Conservation (phyloP, 2,113 vertebrate genomes). For the Silurus asotus region DNA sequence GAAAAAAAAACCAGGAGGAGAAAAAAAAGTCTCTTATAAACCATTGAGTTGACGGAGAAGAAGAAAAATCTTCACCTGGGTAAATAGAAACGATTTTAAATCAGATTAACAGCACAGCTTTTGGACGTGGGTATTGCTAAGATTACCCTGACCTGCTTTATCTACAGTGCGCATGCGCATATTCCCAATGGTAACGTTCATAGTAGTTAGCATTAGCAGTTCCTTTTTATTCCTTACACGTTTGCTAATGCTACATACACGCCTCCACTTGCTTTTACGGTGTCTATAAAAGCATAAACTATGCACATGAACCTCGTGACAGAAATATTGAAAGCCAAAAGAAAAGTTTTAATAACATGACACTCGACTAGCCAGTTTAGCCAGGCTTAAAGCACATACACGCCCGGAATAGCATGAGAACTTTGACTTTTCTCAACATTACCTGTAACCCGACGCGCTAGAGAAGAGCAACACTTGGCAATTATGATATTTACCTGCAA, state of each 20-base stretch:
- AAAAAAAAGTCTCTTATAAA: not conserved
- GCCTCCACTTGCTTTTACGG: not conserved
- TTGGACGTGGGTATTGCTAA: not conserved
- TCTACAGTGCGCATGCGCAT: not conserved
- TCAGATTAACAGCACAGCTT: not conserved
- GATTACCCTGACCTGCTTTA: not conserved
- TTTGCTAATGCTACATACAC: not conserved
- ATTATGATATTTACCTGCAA: not conserved
- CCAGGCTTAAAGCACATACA: not conserved
- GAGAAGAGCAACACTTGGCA: not conserved
- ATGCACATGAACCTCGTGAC: not conserved
- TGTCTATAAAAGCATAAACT: not conserved
- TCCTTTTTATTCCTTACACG: not conserved
- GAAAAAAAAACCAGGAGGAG: not conserved
- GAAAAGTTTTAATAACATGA: no score
- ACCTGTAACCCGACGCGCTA: not conserved
- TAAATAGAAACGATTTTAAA: not conserved
- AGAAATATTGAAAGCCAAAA: not conserved
- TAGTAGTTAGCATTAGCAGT: not conserved
- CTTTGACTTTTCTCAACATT: not conserved
- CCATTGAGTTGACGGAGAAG: not conserved
- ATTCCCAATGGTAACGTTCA: not conserved
- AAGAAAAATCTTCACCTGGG: not conserved
- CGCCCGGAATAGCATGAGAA: not conserved
- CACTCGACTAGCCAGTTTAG: not conserved